Evolutionary conservation across 2,113 vertebrate genomes (phyloP).

Genomic region (Vulpes vulpes): DNA sequence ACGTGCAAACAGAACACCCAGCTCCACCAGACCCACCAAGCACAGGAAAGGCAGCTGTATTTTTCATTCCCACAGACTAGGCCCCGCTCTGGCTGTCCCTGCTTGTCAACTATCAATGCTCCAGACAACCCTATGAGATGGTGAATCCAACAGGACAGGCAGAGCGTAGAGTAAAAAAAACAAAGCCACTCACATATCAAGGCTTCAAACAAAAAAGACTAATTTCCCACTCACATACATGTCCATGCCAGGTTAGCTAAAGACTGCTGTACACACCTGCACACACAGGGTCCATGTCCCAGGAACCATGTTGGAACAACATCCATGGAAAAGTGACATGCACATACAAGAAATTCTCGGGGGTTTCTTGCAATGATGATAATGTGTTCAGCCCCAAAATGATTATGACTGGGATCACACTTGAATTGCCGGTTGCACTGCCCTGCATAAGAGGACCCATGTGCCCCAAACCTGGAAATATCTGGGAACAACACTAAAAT

Average conservation of each 20-base stretch:
- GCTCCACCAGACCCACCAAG: neutral
- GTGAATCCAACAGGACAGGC: neutral
- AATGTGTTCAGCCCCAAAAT: neutral
- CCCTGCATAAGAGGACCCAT: neutral
- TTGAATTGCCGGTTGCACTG: neutral
- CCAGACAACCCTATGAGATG: neutral
- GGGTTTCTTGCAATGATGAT: neutral
- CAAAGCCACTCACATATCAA: neutral
- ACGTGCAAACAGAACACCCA: too few species aligned
- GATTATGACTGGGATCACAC: neutral
- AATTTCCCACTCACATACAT: neutral
- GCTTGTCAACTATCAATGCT: neutral
- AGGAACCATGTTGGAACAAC: neutral
- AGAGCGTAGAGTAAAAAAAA: neutral
- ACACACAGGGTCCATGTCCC: neutral
- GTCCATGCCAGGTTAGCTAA: neutral
- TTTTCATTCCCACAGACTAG: neutral
- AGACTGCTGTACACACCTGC: neutral
- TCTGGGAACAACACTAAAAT: neutral
- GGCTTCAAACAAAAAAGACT: neutral
- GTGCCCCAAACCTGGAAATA: neutral
- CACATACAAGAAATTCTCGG: rapidly evolving
- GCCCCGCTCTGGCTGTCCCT: neutral
- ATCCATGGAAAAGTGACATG: neutral
- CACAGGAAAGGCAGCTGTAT: neutral